Evolutionary conservation across 2,888 invertebrate genomes (phyloP).

Genomic region (Drosophila longiperda): DNA sequence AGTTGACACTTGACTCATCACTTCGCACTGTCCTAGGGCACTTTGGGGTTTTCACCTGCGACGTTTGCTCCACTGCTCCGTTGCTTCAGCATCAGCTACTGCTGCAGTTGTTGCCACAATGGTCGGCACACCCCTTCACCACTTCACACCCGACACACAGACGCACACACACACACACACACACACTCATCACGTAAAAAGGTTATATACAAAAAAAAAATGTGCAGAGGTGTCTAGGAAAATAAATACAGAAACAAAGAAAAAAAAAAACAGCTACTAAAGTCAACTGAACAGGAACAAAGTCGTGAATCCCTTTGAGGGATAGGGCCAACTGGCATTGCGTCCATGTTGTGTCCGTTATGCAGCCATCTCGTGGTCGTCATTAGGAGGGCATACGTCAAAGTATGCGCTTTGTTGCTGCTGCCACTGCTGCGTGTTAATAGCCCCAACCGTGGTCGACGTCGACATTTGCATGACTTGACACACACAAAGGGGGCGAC

Average conservation of each 20-base stretch:
- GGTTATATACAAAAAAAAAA: slow-evolving; percentile 64
- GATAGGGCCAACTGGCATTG: slow-evolving; percentile 45
- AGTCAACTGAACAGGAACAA: slow-evolving; percentile 71
- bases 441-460: slow-evolving; percentile 61
- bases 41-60: slow-evolving; percentile 79
- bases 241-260: slow-evolving; percentile 18
- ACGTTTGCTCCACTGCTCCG: slow-evolving; percentile 44
- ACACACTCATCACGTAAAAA: slow-evolving; percentile 46
- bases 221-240: slow-evolving; percentile 17
- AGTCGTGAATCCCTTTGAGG: slow-evolving; percentile 70
- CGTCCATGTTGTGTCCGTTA: slow-evolving; percentile 51
- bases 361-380: slow-evolving; percentile 68
- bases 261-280: slow-evolving; percentile 59
- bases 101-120: slow-evolving; percentile 65
- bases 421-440: slow-evolving; percentile 65
- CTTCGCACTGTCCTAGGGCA: slow-evolving; percentile 79
- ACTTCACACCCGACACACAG: slow-evolving; percentile 20
- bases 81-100: slow-evolving; percentile 28
- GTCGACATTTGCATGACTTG: slow-evolving; percentile 51
- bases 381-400: slow-evolving; percentile 77
- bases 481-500: slow-evolving; percentile 27
- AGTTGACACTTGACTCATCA: slow-evolving; percentile 80
- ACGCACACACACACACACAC: slow-evolving; percentile 25
- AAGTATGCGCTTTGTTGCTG: slow-evolving; percentile 69
- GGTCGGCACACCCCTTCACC: slow-evolving; percentile 34